Base-by-base conservation (phyloP, 2,888 invertebrate species). In the Nemapogon koenigi region DNA sequence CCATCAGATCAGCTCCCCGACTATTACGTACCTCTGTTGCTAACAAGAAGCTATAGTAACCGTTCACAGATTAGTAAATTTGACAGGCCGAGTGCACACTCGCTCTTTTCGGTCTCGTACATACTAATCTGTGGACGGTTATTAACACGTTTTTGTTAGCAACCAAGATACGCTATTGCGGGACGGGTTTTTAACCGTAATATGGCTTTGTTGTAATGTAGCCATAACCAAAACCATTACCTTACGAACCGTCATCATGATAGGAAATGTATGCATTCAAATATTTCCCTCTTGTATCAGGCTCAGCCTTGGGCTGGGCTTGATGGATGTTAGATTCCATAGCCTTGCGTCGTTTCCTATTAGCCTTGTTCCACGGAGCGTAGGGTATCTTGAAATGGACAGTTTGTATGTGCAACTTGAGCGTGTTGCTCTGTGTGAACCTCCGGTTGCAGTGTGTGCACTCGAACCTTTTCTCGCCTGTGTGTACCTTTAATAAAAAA, bases 361-460 rank as follows among this genome's bases (percentile, higher is more conserved):
- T 76, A 52, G 72, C 73, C 58, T 75, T 76, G 47, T 75, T 71
- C 76, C 76, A 78, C 0, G 76, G 76, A 27, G 73, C 73, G 59
- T 76, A 78, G 0, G 76, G 76, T 45, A 78, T 78, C 55, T 78
- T 78, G 13, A 78, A 52, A 36, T 78, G 76, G 0, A 78, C 76
- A 0, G 76, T 78, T 40, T 78, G 76, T 44, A 78, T 75, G 64
- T 79, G 79, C 0, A 78, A 60, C 33, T 79, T 79, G 39, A 78
- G 70, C 0, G 78, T 75, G 26, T 67, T 71, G 52, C 71, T 69
- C 43, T 79, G 79, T 0, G 75, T 71, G 54, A 78, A 79, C 7
- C 76, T 69, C 0, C 76, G 65, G 51, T 56, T 63, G 51, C 78
- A 79, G 43, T 75, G 69, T 35, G 73, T 70, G 40, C 79, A 79